Conservation (phyloP, 2,797 vertebrate genomes). For the Spea hammondii region DNA sequence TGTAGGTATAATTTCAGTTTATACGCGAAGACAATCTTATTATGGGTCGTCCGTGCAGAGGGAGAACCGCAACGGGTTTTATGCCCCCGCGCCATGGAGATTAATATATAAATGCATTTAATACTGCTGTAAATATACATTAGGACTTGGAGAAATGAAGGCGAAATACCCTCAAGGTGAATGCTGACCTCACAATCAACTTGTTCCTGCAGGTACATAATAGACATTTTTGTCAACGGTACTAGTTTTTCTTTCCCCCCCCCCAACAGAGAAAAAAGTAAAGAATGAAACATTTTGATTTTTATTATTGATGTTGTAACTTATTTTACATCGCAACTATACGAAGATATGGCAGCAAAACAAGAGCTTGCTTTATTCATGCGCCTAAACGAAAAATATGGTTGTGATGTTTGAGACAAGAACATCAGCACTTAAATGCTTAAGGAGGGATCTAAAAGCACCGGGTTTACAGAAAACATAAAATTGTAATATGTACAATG, state of each 20-base stretch:
- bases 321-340: no score
- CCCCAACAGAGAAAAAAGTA: no score
- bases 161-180: constrained; percentile 5
- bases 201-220: neutral
- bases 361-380: no score
- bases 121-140: constrained; percentile 30
- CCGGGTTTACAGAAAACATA: no score
- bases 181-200: constrained; percentile 10
- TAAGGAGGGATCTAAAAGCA: no score
- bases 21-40: neutral
- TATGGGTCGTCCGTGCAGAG: neutral
- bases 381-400: no score
- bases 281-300: no score
- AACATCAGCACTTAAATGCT: no score
- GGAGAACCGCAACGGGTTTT: constrained; percentile 15
- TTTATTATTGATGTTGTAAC: no score
- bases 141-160: constrained; percentile 11
- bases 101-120: constrained; percentile 21
- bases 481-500: no score
- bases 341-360: no score
- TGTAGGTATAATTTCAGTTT: neutral
- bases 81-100: constrained; percentile 22
- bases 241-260: neutral
- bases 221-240: neutral
- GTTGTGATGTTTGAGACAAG: no score